Evolutionary conservation across 2,113 vertebrate species (phyloP), one percentile per base, ranked within the genome.

Genomic region (Tapirus terrestris): DNA sequence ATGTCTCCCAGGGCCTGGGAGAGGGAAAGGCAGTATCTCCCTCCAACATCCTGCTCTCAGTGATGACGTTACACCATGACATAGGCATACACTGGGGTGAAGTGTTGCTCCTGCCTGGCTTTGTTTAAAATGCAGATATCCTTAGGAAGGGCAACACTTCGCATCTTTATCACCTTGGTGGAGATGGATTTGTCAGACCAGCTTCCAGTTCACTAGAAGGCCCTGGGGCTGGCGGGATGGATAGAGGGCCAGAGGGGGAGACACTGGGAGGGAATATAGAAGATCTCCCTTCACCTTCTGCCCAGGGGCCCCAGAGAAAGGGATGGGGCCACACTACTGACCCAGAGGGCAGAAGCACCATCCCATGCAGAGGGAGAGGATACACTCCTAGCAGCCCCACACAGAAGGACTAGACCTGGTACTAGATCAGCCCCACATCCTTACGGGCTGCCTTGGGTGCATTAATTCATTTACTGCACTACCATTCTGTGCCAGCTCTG

Each of bases 301-400:
- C 48, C 31, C 51, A 7, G 18, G 21, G 43, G 11, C 29, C 48
- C 33, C 18, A 2, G 70, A 6, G 17, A 25, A 48, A 29, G 79
- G 25, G 36, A 25, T 1, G 10, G 20, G 68, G 14, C 16, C 33
- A 11, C 10, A 0, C 36, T 9, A 45, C 8, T 23, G 43, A 31
- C 11, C 2, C 45, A 18, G 25, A 63, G 43, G 51, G 45, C 33
- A 25, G 45, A 45, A 81, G 31, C 2, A 0, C 21, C 12, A 6
- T 39, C 18, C 14, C 0, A 1, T 21, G 58, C 3, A 60, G 31
- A 65, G 7, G 13, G 10, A 13, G 7, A 12, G 27, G 51, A n/a
- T 3, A 2, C 0, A 0, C 9, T 31, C 25, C 5, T 1, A 5
- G 48, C 51, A 56, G 63, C 33, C 63, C 43, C 31, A 21, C 25